Evolutionary conservation across 2,797 vertebrate species (phyloP), one percentile per base, ranked within the genome.

Genomic region (Peromyscus nudipes): DNA sequence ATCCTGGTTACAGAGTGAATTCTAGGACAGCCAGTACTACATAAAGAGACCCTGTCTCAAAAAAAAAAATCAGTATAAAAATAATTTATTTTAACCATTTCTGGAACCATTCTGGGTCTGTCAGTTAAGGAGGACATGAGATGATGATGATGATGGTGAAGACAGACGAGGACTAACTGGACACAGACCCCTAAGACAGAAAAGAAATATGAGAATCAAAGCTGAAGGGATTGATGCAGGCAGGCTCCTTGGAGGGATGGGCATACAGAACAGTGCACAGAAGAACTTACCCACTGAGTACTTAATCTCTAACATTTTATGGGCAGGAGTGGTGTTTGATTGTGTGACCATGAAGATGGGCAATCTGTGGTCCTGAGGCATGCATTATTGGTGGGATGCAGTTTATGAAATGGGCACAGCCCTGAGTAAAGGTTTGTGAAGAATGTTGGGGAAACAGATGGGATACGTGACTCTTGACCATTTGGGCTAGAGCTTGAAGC

Each of bases 301-400:
- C 46, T 95, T 95, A 23, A 82, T 94, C 76, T 77, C n/a, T 71
- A 96, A 62, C 71, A 86, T 88, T 93, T 93, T 87, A 60, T 57
- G 73, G 82, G 60, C 62, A 57, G 55, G 55, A 60, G 73, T 55
- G 40, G 5, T 67, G 46, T 65, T 88, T 40, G 37, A 43, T 34
- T 62, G 57, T 77, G 37, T 67, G 71, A 46, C 80, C 67, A 55
- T 71, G 77, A 81, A 81, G 34, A 80, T 25, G 16, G 92, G 64
- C 7, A 79, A 73, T n/a, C 84, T 73, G 65, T 91, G 79, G 49
- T 79, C 82, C 92, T 85, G 80, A 81, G 34, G 46, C 77, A 6
- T 77, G 80, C 52, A 55, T 82, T 94, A 52, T 73, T 77, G 65
- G 71, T 43, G 52, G 92, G 86, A 95, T 21, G 46, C 37, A 90